Percentiles rank a stretch among this genome's conserved stretches.
phyloP scores from a whole-genome alignment of 2,888 invertebrate species.

The Nemoura dubitans region DNA sequence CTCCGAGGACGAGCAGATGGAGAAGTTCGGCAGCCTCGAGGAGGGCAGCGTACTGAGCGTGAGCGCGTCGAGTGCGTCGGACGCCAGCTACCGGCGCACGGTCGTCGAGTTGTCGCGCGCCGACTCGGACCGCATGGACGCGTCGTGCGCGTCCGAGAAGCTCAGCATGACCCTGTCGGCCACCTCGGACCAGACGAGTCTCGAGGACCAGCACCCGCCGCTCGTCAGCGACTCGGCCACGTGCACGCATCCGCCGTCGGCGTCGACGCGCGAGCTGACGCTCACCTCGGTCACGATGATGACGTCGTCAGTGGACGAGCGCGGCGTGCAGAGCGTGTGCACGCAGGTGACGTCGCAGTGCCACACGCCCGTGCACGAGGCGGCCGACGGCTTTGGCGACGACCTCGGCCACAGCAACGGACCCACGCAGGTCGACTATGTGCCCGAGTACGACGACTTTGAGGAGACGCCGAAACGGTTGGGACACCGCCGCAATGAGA shows the following conservation, averaged over 20 bases:
- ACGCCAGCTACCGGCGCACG: constrained; percentile 59
- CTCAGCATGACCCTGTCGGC: constrained; percentile 60
- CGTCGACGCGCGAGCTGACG: constrained; percentile 54
- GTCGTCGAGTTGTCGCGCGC: constrained; percentile 61
- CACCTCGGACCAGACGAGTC: constrained; percentile 61
- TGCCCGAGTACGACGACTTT: constrained; percentile 62
- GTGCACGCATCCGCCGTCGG: constrained; percentile 58
- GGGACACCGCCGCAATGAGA: constrained; percentile 68
- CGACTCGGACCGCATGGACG: constrained; percentile 61
- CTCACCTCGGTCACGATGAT: constrained; percentile 65
- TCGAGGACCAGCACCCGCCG: constrained; percentile 56
- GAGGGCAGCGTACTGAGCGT: constrained; percentile 68
- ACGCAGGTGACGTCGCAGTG: constrained; percentile 67
- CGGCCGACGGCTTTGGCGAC: constrained; percentile 26
- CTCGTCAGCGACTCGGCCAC: constrained; percentile 57
- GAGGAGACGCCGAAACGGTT: constrained; percentile 55
- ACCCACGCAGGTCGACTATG: constrained; percentile 64
- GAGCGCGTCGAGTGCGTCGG: constrained; percentile 68
- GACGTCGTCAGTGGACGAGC: constrained; percentile 62
- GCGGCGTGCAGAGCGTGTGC: constrained; percentile 63
- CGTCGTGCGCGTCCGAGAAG: constrained; percentile 55
- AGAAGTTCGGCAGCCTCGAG: constrained; percentile 66
- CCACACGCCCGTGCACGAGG: constrained; percentile 53
- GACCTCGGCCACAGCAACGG: constrained; percentile 58
- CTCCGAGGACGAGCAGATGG: constrained; percentile 58